Evolutionary conservation across 2,797 vertebrate genomes (phyloP).

Genomic region (Psittacula derbiana): DNA sequence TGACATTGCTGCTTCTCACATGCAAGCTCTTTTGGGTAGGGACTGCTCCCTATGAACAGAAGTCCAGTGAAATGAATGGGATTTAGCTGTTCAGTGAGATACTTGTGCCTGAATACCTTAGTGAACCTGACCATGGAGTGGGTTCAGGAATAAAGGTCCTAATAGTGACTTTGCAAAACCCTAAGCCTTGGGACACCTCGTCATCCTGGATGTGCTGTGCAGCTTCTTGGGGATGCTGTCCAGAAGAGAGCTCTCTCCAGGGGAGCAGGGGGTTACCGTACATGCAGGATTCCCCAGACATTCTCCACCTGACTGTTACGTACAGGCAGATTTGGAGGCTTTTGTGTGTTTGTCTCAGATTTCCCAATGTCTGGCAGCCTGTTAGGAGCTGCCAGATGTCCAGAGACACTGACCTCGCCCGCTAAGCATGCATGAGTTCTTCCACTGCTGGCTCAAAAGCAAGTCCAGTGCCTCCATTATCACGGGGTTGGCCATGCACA

Average conservation of each 20-base stretch:
- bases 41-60: not conserved
- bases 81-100: not conserved
- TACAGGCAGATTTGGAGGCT: not conserved
- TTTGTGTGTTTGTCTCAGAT: not conserved
- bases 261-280: not conserved
- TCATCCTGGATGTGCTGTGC: not conserved
- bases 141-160: not conserved
- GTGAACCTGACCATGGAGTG: not conserved
- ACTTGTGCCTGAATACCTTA: not conserved
- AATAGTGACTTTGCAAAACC: not conserved
- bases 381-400: slow-evolving; percentile 43
- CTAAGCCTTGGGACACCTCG: not conserved
- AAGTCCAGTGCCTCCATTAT: not conserved
- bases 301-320: not conserved
- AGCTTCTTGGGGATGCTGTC: not conserved
- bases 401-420: slow-evolving; percentile 4
- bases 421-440: not conserved
- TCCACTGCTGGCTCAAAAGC: not conserved
- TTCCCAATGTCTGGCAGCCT: slow-evolving; percentile 35
- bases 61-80: not conserved
- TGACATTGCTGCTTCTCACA: not conserved
- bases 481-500: rapidly evolving
- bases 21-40: not conserved
- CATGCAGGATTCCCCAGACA: not conserved
- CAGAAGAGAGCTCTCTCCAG: not conserved